These are phyloP conservation scores for Cairina moschata DNA, from an alignment of 2,113 vertebrate species.

Conservation along the genomic window DNA sequence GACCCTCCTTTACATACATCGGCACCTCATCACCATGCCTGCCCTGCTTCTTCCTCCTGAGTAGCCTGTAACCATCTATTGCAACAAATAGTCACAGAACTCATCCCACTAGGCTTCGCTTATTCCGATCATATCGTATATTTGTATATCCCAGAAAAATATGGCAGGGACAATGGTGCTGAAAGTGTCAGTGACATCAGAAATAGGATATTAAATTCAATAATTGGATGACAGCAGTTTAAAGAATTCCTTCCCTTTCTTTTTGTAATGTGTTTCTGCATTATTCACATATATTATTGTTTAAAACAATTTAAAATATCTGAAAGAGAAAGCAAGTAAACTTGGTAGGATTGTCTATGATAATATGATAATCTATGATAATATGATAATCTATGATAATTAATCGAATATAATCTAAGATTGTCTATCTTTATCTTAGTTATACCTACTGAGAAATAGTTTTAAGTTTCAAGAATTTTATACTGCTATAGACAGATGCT, in stretches of 20 bases:
- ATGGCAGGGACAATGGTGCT: not conserved
- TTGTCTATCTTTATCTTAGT: not conserved
- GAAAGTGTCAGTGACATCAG: not conserved
- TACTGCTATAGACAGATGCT: not conserved
- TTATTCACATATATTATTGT: not conserved
- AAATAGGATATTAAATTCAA: not conserved
- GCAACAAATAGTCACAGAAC: too few relatives aligned
- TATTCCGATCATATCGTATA: not conserved
- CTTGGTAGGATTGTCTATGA: not conserved
- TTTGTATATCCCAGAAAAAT: not conserved
- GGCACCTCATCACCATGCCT: too few relatives aligned
- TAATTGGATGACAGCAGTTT: not conserved
- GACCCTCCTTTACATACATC: too few relatives aligned
- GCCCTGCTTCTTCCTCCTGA: too few relatives aligned
- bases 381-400: too few relatives aligned
- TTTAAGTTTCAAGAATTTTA: slow-evolving; percentile 29
- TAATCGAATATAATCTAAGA: not conserved
- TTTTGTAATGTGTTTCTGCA: not conserved
- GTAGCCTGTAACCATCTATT: too few relatives aligned
- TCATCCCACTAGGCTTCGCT: too few relatives aligned
- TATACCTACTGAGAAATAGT: slow-evolving; percentile 7
- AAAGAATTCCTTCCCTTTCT: not conserved
- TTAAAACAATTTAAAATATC: not conserved
- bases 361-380: too few relatives aligned
- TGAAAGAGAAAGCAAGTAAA: not conserved